Evolutionary conservation across 2,113 vertebrate species (phyloP).

Genomic region (Salvelinus sp.): DNA sequence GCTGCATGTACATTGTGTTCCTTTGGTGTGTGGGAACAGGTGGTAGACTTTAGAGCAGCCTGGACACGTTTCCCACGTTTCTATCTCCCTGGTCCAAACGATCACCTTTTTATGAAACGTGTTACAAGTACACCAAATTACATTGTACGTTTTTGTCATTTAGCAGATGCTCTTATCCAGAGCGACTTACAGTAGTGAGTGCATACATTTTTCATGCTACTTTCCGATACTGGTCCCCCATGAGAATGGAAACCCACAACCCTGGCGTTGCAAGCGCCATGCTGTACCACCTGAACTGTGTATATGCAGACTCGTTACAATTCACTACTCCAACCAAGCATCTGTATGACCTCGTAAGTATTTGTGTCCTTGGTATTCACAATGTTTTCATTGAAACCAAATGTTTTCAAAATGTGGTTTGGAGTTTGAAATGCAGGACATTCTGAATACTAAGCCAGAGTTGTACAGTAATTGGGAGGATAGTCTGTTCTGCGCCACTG

Average conservation of each 20-base stretch:
- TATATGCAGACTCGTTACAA: constrained; percentile 31
- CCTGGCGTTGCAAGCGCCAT: too few species aligned
- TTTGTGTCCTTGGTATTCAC: background rate
- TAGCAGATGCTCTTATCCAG: background rate
- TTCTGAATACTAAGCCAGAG: constrained; percentile 7
- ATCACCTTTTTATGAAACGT: constrained; percentile 39
- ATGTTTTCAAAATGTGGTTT: background rate
- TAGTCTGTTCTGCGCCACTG: constrained; percentile 18
- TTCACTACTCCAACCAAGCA: constrained; percentile 31
- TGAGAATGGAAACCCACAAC: too few species aligned
- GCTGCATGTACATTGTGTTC: constrained; percentile 42
- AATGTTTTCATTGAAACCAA: background rate
- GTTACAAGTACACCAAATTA: background rate
- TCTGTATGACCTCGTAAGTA: constrained; percentile 30
- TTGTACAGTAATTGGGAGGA: constrained; percentile 37
- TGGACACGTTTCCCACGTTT: constrained; percentile 24
- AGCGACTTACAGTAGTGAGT: background rate
- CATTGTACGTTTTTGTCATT: background rate
- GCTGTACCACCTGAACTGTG: background rate
- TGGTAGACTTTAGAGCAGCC: constrained; percentile 45
- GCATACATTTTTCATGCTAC: background rate
- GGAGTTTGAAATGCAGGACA: background rate
- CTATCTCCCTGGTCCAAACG: constrained; percentile 12
- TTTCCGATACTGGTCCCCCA: too few species aligned
- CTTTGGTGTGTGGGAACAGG: constrained; percentile 37